Base-by-base conservation (phyloP, 2,113 vertebrate species). In the Lipophrys pholis region DNA sequence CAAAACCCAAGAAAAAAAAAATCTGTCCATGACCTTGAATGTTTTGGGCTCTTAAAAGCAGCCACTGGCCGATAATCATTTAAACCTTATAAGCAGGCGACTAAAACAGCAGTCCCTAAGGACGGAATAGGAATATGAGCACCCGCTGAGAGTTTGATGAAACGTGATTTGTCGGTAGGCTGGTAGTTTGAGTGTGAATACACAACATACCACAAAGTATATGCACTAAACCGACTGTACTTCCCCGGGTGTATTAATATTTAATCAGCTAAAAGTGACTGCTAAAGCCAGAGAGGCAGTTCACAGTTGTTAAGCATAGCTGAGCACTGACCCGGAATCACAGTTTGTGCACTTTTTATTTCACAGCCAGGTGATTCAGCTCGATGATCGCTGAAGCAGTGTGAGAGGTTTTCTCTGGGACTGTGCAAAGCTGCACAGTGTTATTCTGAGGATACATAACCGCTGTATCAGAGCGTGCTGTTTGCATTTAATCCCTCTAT, bases 231-330 rank as follows among this genome's bases (percentile, higher is more conserved):
- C 21, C 21, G 75, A 64, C 73, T 75, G 70, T 73, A 39, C 74
- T 69, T 79, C 42, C 61, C 66, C 21, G 54, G 48, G 66, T 76
- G 53, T 82, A 87, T 91, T 60, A 90, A 90, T 87, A 82, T 85
- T 91, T 87, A 43, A 90, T 82, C 55, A 63, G 39, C 79, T 76
- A 53, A 85, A 87, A 88, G 81, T 78, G 86, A 80, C 80, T 56
- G 82, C 82, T 72, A 77, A 82, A 83, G 79, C 81, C 67, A 49
- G 61, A 59, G 67, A 81, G 77, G 65, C 76, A 65, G 74, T 73
- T 64, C 9, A 30, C 80, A 76, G 80, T 71, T 84, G 82, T 88
- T 80, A 72, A 79, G 71, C 78, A 79, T 48, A 66, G 70, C 6
- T 62, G 72, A 76, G 76, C 87, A 42, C 64, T 87, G 82, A 87